phyloP scores from a whole-genome alignment of 2,113 vertebrate genomes.

The Chionomys nivalis region DNA sequence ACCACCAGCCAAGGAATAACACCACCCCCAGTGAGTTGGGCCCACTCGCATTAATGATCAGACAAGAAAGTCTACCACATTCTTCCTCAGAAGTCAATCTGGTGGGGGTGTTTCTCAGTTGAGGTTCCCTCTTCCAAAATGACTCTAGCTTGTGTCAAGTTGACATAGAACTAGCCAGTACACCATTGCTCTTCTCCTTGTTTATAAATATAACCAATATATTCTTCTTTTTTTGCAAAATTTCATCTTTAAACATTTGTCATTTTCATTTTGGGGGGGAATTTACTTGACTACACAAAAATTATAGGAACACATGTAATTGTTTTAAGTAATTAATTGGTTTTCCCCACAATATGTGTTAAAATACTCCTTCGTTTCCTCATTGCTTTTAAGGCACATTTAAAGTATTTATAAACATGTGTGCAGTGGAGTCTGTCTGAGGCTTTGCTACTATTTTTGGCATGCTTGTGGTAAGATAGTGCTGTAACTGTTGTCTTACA shows the following conservation, averaged over 20 bases:
- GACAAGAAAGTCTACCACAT: not conserved
- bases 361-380: not conserved
- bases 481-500: not conserved
- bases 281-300: slow-evolving; percentile 21
- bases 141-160: not conserved
- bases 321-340: not conserved
- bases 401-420: not conserved
- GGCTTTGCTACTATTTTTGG: not conserved
- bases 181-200: not conserved
- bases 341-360: not conserved
- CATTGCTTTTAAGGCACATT: not conserved
- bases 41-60: not conserved
- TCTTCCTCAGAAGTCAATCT: not conserved
- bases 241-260: not conserved
- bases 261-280: not conserved
- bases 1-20: not conserved
- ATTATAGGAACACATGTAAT: not conserved
- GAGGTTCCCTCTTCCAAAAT: not conserved
- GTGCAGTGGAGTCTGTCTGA: not conserved
- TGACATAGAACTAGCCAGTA: not conserved
- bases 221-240: not conserved
- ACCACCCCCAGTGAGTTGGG: not conserved
- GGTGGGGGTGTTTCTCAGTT: not conserved
- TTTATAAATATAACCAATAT: not conserved
- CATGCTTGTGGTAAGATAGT: not conserved